These are phyloP conservation scores for Callopanchax toddi DNA, from an alignment of 2,113 vertebrate species.

Conservation along the genomic window DNA sequence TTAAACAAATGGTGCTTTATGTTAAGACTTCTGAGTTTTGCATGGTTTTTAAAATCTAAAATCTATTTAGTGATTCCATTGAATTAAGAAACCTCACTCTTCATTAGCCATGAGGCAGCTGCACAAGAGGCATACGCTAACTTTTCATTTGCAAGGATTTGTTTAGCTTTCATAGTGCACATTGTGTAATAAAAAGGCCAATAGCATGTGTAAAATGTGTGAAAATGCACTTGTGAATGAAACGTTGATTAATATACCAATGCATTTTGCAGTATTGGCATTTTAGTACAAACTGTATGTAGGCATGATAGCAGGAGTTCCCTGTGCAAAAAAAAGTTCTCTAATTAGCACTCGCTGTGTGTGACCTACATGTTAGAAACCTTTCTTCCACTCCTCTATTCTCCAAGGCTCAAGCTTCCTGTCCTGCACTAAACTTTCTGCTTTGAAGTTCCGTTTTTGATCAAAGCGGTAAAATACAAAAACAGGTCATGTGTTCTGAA, in stretches of 20 bases:
- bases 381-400: neutral
- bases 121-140: too few relatives aligned
- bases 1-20: too few relatives aligned
- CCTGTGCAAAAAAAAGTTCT: slow-evolving; percentile 1
- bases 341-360: slow-evolving; percentile 40
- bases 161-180: neutral
- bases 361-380: slow-evolving; percentile 19
- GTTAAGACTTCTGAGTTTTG: too few relatives aligned
- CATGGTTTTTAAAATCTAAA: too few relatives aligned
- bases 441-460: slow-evolving; percentile 40
- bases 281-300: neutral
- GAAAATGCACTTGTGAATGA: neutral
- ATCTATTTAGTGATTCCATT: too few relatives aligned
- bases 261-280: slow-evolving; percentile 14
- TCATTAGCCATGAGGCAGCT: too few relatives aligned
- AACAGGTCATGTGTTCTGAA: slow-evolving; percentile 4
- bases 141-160: neutral
- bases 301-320: neutral
- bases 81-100: too few relatives aligned
- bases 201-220: neutral
- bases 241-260: slow-evolving; percentile 16
- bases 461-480: slow-evolving; percentile 14
- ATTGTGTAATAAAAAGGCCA: neutral
- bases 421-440: neutral
- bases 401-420: slow-evolving; percentile 12